Base-by-base conservation (phyloP, 2,888 invertebrate species). In the Timema podura region DNA sequence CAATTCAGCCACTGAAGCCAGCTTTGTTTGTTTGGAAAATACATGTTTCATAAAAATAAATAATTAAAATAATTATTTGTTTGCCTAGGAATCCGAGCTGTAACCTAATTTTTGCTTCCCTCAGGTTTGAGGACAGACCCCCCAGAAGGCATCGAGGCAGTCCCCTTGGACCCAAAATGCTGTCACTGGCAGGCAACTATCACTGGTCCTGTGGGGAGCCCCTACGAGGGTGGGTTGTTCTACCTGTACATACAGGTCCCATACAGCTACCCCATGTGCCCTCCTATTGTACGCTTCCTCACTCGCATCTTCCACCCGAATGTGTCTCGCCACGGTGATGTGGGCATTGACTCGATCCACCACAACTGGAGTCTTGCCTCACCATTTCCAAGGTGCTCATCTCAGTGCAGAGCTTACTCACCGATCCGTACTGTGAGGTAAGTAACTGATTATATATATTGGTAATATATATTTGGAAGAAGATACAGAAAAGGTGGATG, bases 291-390 rank as follows among this genome's bases (percentile, higher is more conserved):
- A 0, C 86, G 95, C 30, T 97, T 97, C 83, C 85, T 96, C 72
- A 96, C 96, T 0, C 93, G 92, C 81, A 93, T 97, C 76, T 88
- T 95, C 77, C 97, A 97, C 83, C 96, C 96, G 7, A 97, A 97
- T 83, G 92, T 97, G 69, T 95, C 95, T 5, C 87, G 96, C 0
- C 96, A 97, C 81, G 96, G 96, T 5, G 96, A 96, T 82, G 94
- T 97, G 66, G 96, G 97, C 71, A 91, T 97, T 74, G 96, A 97
- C 83, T 95, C 94, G 10, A 94, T 97, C 76, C 93, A 94, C 77
- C 93, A 95, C 83, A 97, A 97, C 83, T 97, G 96, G 96, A 95
- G 95, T n/a, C 83, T 96, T 73, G 96, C 95, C 83, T 96, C 74
- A 96, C 96, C 59, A 90, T 96, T 78, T 91, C 93, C 75, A 96